Conservation (phyloP, 2,888 invertebrate genomes). For the Hypselothyrea guttata region DNA sequence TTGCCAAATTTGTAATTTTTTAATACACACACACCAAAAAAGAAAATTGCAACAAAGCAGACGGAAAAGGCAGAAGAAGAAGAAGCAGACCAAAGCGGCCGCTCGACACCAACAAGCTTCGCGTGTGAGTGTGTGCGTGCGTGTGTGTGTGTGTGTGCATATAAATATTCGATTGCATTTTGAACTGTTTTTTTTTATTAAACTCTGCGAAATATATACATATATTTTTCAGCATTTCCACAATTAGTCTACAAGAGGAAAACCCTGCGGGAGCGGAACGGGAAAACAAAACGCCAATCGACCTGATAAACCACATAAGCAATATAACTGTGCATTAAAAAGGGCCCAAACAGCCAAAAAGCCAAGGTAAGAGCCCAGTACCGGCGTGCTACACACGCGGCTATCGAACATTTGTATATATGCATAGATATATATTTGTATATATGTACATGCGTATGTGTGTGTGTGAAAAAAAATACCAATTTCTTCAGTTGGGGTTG, state of each 20-base stretch:
- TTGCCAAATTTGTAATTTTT: slow-evolving; percentile 63
- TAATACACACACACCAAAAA: slow-evolving; percentile 22
- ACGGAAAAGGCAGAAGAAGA: slow-evolving; percentile 43
- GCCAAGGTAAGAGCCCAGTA: slow-evolving; percentile 44
- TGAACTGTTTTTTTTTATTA: slow-evolving; percentile 29
- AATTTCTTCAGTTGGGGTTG: slow-evolving; percentile 49
- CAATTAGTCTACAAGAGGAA: slow-evolving; percentile 12
- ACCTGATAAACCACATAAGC: slow-evolving; percentile 53
- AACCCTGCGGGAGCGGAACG: too few relatives aligned
- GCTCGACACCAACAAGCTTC: slow-evolving; percentile 53
- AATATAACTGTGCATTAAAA: slow-evolving; percentile 66
- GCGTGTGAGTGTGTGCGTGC: slow-evolving; percentile 45
- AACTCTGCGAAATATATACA: slow-evolving; percentile 13
- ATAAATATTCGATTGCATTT: slow-evolving; percentile 39
- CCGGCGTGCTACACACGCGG: slow-evolving; percentile 57
- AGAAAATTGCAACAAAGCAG: slow-evolving; percentile 68
- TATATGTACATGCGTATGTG: slow-evolving; percentile 12
- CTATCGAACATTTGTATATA: slow-evolving; percentile 26
- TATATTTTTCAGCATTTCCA: slow-evolving; percentile 52
- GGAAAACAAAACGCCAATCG: slow-evolving; percentile 12
- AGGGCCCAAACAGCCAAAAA: slow-evolving; percentile 27
- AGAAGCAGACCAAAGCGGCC: slow-evolving; percentile 61
- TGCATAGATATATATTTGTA: slow-evolving; percentile 12
- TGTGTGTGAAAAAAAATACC: slow-evolving; percentile 29
- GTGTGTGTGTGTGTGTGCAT: slow-evolving; percentile 21